Conservation (phyloP, 2,797 vertebrate species). For the Poecilia gillii region DNA sequence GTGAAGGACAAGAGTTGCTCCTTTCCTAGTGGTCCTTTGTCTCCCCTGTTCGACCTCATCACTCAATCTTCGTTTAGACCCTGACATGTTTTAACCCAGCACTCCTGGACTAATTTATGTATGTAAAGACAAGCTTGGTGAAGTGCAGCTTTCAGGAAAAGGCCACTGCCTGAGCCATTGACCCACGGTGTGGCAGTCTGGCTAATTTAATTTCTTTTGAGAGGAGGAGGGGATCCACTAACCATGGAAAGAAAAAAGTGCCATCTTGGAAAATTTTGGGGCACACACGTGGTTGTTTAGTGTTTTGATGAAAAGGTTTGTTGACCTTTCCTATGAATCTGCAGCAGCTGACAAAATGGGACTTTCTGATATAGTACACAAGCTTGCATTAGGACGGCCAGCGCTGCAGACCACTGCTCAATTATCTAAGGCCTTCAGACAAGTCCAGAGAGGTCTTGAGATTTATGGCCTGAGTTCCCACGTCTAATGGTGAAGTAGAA, state of each 20-base stretch:
- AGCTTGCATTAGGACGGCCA: constrained; percentile 52
- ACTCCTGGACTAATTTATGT: constrained; percentile 79
- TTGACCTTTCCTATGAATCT: constrained; percentile 53
- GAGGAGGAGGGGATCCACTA: constrained; percentile 69
- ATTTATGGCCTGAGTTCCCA: constrained; percentile 74
- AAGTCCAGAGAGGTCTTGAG: constrained; percentile 63
- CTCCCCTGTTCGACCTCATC: constrained; percentile 78
- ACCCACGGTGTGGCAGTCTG: constrained; percentile 70
- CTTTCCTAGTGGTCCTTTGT: constrained; percentile 67
- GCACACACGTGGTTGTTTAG: constrained; percentile 41
- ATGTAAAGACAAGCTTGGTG: constrained; percentile 76
- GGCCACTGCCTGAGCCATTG: constrained; percentile 70
- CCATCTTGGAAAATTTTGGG: constrained; percentile 57
- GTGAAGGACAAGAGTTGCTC: constrained; percentile 70
- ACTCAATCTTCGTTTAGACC: constrained; percentile 83
- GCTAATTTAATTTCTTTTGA: constrained; percentile 78
- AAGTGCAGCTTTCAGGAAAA: constrained; percentile 75
- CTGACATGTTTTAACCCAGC: constrained; percentile 80
- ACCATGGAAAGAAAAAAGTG: constrained; percentile 28
- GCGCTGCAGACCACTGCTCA: constrained; percentile 58
- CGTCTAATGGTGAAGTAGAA: constrained; percentile 71
- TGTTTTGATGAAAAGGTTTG: constrained; percentile 39
- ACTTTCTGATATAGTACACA: constrained; percentile 52
- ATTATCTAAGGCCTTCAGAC: constrained; percentile 72
- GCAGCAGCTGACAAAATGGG: constrained; percentile 53